phyloP scores from a whole-genome alignment of 2,113 vertebrate species.

The Fukomys damarensis region DNA sequence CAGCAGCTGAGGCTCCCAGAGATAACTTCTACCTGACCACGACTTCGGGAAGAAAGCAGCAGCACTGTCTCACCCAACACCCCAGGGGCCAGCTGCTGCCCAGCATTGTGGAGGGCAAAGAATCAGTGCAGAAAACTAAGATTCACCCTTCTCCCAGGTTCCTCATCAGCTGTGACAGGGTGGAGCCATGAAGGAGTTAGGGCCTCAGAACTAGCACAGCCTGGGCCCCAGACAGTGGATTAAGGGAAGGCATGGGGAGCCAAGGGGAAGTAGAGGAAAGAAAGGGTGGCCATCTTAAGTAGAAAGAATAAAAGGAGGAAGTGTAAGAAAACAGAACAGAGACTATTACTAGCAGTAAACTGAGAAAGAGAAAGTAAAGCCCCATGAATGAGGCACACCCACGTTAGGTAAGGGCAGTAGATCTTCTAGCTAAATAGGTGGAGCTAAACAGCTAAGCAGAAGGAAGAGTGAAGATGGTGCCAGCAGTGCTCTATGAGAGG shows the following conservation, averaged over 20 bases:
- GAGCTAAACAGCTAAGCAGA: background rate
- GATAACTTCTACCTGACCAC: background rate
- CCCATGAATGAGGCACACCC: background rate
- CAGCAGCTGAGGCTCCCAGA: background rate
- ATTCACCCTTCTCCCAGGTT: background rate
- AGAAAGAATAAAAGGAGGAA: conserved; percentile 43
- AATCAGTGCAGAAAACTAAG: background rate
- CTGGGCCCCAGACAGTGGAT: background rate
- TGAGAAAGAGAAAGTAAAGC: background rate
- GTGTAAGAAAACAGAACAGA: background rate
- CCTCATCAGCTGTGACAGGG: background rate
- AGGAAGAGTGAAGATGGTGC: background rate
- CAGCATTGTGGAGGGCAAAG: background rate
- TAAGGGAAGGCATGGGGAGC: background rate
- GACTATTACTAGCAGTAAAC: background rate
- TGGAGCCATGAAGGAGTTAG: background rate
- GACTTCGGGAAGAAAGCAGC: conserved; percentile 10
- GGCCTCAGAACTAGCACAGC: background rate
- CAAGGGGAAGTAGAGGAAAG: background rate
- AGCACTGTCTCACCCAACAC: background rate
- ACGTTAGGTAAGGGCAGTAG: background rate
- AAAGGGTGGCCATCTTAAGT: background rate
- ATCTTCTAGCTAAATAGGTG: background rate
- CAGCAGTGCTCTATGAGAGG: too few species aligned
- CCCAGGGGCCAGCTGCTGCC: background rate